These are phyloP conservation scores for Exephanes ischioxanthus DNA, from an alignment of 2,888 invertebrate species.

Conservation along the genomic window DNA sequence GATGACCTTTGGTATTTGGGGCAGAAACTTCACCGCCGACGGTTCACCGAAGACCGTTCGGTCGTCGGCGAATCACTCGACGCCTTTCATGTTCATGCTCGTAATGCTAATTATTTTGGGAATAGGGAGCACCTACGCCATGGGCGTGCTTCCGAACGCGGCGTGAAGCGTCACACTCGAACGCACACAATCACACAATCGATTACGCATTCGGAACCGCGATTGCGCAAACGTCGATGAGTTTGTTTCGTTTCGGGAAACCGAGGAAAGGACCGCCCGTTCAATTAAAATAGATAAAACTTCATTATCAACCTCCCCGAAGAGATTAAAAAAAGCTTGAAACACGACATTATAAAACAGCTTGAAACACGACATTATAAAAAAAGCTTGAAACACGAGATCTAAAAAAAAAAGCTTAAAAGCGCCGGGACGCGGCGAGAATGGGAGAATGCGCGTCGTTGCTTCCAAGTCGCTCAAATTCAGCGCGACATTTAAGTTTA, in stretches of 20 bases:
- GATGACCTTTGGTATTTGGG: slow-evolving; percentile 76
- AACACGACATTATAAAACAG: neutral
- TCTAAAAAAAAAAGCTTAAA: no score
- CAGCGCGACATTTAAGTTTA: neutral
- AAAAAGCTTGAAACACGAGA: neutral
- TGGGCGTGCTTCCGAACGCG: slow-evolving; percentile 43
- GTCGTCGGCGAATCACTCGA: slow-evolving; percentile 55
- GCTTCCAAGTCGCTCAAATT: neutral
- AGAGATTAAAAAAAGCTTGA: neutral
- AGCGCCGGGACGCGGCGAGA: neutral
- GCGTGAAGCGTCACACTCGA: slow-evolving; percentile 50
- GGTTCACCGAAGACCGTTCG: slow-evolving; percentile 61
- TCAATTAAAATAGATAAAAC: neutral
- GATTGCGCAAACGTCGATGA: slow-evolving; percentile 49
- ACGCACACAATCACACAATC: slow-evolving; percentile 9
- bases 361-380: neutral
- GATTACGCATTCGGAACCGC: slow-evolving; percentile 41
- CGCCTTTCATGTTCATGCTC: slow-evolving; percentile 61
- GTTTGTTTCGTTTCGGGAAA: slow-evolving; percentile 13
- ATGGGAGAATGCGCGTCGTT: neutral
- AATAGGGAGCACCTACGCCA: slow-evolving; percentile 44
- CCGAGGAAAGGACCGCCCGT: neutral
- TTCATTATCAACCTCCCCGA: neutral
- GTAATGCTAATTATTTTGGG: slow-evolving; percentile 56
- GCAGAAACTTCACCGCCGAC: slow-evolving; percentile 74